phyloP scores from a whole-genome alignment of 2,888 invertebrate genomes.

The Fragum sueziense region DNA sequence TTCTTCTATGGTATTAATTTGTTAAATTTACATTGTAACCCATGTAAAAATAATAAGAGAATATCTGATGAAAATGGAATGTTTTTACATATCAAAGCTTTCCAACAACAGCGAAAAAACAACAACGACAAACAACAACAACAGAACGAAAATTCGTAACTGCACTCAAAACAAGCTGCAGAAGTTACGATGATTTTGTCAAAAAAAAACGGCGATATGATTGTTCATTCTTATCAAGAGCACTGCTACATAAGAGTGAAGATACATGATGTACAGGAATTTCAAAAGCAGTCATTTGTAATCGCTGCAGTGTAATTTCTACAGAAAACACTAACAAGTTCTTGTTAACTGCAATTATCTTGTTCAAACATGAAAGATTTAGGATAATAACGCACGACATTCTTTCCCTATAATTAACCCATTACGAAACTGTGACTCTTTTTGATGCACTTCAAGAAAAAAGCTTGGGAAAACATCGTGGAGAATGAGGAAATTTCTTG shows the following conservation, averaged over 20 bases:
- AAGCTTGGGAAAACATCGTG: background rate
- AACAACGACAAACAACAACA: no score
- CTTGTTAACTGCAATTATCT: constrained; percentile 9
- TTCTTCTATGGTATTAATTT: no score
- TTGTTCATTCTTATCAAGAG: no score
- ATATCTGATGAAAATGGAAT: no score
- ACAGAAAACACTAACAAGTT: background rate
- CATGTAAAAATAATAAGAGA: no score
- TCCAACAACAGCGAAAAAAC: no score
- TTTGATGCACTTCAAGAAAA: background rate
- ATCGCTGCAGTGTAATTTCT: background rate
- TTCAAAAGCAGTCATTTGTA: background rate
- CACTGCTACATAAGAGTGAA: background rate
- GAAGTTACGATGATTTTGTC: no score
- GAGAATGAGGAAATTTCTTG: background rate
- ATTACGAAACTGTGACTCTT: background rate
- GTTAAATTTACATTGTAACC: no score
- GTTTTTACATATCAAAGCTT: no score
- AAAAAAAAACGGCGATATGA: no score
- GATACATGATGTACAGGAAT: background rate
- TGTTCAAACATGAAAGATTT: background rate
- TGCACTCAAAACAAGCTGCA: no score
- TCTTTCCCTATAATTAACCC: background rate
- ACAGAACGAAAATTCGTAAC: no score
- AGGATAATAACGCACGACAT: background rate